Evolutionary conservation across 2,797 vertebrate species (phyloP).

Genomic region (Sitta carolinensis): DNA sequence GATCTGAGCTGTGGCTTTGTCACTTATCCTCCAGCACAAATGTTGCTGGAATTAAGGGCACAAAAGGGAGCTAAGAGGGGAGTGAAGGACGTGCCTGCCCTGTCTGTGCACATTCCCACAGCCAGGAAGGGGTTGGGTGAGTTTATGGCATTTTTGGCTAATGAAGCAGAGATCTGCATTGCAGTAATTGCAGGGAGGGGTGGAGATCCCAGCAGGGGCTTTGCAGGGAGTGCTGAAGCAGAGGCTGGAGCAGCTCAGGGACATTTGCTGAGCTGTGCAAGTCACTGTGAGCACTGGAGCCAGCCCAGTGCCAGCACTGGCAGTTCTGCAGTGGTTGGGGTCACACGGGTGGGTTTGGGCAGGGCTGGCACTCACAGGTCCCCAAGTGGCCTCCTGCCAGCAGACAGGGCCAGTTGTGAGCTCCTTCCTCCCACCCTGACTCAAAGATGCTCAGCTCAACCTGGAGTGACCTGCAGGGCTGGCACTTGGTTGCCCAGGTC

Average conservation of each 20-base stretch:
- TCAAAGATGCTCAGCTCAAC: background rate
- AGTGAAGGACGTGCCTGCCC: background rate
- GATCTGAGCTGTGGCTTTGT: background rate
- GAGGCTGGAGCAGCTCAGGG: background rate
- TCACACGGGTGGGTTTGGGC: fast-evolving
- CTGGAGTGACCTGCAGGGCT: fast-evolving
- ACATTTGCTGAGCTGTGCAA: fast-evolving
- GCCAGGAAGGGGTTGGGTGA: background rate
- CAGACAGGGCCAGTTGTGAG: background rate
- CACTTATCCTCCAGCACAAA: background rate
- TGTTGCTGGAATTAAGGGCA: background rate
- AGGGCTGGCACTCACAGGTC: background rate
- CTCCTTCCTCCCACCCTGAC: background rate
- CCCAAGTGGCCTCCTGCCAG: background rate
- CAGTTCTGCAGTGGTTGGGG: fast-evolving
- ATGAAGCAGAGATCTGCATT: background rate
- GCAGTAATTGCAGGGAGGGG: background rate
- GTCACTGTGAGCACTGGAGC: background rate
- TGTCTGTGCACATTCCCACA: fast-evolving
- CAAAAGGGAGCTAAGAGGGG: fast-evolving
- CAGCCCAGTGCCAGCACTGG: background rate
- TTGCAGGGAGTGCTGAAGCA: background rate
- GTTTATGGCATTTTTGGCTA: background rate
- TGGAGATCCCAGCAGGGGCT: background rate
- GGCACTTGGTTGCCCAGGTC: fast-evolving